Evolutionary conservation across 1,140 invertebrate species (phyloP), one percentile per base, ranked within the genome.

Genomic region (Drosophila gunungcola): DNA sequence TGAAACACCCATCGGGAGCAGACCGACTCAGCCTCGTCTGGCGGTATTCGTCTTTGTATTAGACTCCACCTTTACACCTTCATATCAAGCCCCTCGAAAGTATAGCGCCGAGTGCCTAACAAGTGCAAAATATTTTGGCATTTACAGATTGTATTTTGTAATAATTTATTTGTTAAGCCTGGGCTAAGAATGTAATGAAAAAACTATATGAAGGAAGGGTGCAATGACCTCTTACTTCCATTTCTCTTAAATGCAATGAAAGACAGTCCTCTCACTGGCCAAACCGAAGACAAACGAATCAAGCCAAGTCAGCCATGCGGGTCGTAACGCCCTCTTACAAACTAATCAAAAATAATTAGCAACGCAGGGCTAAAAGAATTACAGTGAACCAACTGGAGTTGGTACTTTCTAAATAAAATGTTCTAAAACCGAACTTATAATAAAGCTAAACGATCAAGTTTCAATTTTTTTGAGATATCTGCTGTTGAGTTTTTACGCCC

Each of bases 291-390:
- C 48, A 49, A 36, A 57, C 34, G 42, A 62, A 65, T 43, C 27
- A 65, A 68, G 64, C 60, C 45, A 65, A 64, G 60, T 61, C 62
- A 65, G 73, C 41, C 39, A 79, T 83, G 51, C 75, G 80, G 72
- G 80, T 84, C 64, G 70, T 36, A 56, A 73, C 78, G 82, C 83
- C 83, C 84, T 79, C 65, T 68, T 45, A 51, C 29, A 64, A 74
- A 86, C 78, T 85, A 85, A 84, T 85, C 73, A 80, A 85, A 88
- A 88, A 45, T 75, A 86, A 86, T 88, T 88, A 86, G 80, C 75
- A 86, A 64, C 52, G 70, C 48, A 81, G 55, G 72, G 75, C 70
- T 77, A 82, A 52, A 53, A 64, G 38, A 67, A 53, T 25, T 68
- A 68, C 49, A 46, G 27, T 54, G 38, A 42, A 42, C 51, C 21